A percentile compares a stretch with the other conserved stretches of the same genome.
Evolutionary conservation across 2,888 invertebrate genomes (phyloP).

Genomic region (Cylloceria caligata): DNA sequence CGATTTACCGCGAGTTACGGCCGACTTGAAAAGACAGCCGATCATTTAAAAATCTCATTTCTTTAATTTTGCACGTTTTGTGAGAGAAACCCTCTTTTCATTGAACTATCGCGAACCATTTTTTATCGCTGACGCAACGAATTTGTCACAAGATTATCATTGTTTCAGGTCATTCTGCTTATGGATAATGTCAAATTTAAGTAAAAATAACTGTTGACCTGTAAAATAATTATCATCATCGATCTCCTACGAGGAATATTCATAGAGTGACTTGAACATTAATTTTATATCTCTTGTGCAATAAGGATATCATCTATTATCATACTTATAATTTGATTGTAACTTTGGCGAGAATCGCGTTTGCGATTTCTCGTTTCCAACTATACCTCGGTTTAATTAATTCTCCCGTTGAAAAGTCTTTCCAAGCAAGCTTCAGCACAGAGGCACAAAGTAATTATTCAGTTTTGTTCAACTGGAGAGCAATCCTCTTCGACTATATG

Average conservation of each 20-base stretch:
- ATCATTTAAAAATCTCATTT: neutral
- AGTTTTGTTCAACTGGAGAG: neutral
- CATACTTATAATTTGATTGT: neutral
- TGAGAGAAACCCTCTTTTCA: neutral
- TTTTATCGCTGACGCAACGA: no score
- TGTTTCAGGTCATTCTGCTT: no score
- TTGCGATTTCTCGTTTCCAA: neutral
- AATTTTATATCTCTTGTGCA: neutral
- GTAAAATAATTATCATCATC: no score
- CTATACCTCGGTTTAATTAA: no score
- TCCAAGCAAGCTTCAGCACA: neutral
- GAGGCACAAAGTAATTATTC: neutral
- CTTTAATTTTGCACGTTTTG: neutral
- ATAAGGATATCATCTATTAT: neutral
- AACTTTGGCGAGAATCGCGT: neutral
- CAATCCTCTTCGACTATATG: neutral
- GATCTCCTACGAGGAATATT: no score
- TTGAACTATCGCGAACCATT: neutral
- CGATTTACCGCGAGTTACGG: neutral
- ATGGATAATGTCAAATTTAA: no score
- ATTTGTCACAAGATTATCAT: no score
- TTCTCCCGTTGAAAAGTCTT: neutral
- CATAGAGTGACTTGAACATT: no score
- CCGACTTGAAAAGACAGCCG: slow-evolving; percentile 15
- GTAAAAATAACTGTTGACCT: no score